These are phyloP conservation scores for Embiotoca jacksoni DNA, from an alignment of 2,113 vertebrate genomes.

Conservation along the genomic window DNA sequence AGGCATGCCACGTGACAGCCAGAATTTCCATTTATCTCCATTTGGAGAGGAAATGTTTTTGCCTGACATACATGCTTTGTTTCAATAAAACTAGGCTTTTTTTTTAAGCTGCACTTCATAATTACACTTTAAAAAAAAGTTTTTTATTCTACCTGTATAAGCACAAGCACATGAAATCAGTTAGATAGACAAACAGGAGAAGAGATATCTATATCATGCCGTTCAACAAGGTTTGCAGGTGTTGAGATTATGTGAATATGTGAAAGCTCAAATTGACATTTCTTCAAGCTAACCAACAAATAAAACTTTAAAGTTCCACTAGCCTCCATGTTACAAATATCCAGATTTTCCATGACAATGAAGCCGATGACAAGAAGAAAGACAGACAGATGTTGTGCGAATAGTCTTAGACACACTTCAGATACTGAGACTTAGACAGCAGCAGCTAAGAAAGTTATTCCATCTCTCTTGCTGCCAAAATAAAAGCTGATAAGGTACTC, in stretches of 20 bases:
- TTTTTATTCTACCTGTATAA: too few relatives aligned
- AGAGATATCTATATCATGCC: constrained; percentile 10
- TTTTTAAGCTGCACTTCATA: too few relatives aligned
- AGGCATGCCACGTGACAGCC: background rate
- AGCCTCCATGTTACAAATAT: background rate
- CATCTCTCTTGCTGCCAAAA: constrained; percentile 59
- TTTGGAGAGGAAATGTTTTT: background rate
- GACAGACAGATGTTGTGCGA: constrained; percentile 3
- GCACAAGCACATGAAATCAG: background rate
- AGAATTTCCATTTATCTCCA: constrained; percentile 7
- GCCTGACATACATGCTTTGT: background rate
- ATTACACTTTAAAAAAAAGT: too few relatives aligned
- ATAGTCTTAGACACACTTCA: constrained; percentile 35
- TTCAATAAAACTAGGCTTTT: too few relatives aligned
- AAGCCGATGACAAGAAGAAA: constrained; percentile 13
- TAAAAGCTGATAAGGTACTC: constrained; percentile 53
- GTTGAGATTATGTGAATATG: background rate
- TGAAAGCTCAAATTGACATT: background rate
- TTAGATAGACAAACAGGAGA: background rate
- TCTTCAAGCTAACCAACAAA: background rate
- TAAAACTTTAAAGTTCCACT: background rate
- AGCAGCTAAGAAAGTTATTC: constrained; percentile 42
- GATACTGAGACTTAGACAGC: constrained; percentile 43
- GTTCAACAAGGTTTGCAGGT: background rate
- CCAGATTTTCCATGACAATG: background rate